These are phyloP conservation scores for Oncopodura yosiiana DNA, from an alignment of 1,140 invertebrate genomes.

Conservation along the genomic window DNA sequence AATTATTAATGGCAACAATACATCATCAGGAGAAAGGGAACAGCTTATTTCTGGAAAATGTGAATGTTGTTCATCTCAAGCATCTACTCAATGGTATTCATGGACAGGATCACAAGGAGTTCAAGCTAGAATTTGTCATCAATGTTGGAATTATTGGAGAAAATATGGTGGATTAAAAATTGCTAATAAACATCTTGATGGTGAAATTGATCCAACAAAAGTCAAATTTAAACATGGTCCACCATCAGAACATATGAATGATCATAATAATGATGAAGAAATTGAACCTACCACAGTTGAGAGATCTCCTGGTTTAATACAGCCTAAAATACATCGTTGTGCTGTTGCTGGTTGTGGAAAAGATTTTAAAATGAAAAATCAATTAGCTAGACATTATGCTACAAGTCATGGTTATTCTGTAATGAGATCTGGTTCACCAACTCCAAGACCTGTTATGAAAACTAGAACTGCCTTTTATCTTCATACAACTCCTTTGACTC, in stretches of 20 bases:
- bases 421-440: conserved; percentile 57
- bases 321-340: conserved; percentile 64
- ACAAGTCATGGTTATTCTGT: conserved; percentile 73
- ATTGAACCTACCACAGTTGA: conserved; percentile 23
- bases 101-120: conserved; percentile 77
- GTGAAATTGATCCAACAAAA: conserved; percentile 9
- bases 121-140: conserved; percentile 81
- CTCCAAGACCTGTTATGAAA: conserved; percentile 90
- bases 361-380: conserved; percentile 86
- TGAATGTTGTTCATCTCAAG: conserved; percentile 67
- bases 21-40: conserved; percentile 45
- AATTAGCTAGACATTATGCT: conserved; percentile 82
- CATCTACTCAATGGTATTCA: conserved; percentile 85
- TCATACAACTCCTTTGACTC: conserved; percentile 74
- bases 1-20: conserved; percentile 59
- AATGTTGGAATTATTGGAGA: conserved; percentile 97
- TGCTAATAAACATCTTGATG: conserved; percentile 44
- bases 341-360: conserved; percentile 80
- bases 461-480: conserved; percentile 91
- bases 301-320: conserved; percentile 25
- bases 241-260: background rate
- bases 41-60: conserved; percentile 56
- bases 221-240: background rate
- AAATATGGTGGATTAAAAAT: conserved; percentile 91
- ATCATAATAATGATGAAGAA: conserved; percentile 18